A percentile compares a stretch with the other conserved stretches of the same genome.
Conservation (phyloP, 2,797 vertebrate species). For the Pelobates cultripes region DNA sequence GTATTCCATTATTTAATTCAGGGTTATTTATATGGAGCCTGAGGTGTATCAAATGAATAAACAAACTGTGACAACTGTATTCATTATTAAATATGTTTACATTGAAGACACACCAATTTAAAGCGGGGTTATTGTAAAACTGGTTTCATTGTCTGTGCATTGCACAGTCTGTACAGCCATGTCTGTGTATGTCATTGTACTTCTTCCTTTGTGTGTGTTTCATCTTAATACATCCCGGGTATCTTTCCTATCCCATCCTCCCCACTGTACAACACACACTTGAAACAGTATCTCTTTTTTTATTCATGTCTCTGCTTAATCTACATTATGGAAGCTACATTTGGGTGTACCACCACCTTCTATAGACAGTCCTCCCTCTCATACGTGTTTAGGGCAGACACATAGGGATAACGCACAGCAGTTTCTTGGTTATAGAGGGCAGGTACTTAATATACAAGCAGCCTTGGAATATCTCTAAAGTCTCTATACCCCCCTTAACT, state of each 20-base stretch:
- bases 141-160: too few species aligned
- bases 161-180: too few species aligned
- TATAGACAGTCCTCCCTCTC: neutral
- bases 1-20: neutral
- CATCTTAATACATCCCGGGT: too few species aligned
- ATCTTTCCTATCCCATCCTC: too few species aligned
- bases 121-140: too few species aligned
- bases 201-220: too few species aligned
- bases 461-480: conserved; percentile 22
- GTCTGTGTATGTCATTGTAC: too few species aligned
- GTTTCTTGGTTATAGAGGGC: conserved; percentile 7
- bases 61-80: conserved; percentile 15
- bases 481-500: conserved; percentile 40
- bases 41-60: conserved; percentile 17
- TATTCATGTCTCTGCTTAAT: conserved; percentile 27
- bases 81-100: conserved; percentile 16
- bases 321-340: conserved; percentile 44
- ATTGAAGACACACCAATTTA: too few species aligned
- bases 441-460: conserved; percentile 31
- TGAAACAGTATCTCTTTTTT: conserved; percentile 37
- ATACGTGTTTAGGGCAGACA: neutral
- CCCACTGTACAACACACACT: conserved; percentile 13
- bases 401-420: neutral
- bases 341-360: neutral
- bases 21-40: neutral